phyloP scores from a whole-genome alignment of 2,888 invertebrate species.

The Meghimatium bilineatum region DNA sequence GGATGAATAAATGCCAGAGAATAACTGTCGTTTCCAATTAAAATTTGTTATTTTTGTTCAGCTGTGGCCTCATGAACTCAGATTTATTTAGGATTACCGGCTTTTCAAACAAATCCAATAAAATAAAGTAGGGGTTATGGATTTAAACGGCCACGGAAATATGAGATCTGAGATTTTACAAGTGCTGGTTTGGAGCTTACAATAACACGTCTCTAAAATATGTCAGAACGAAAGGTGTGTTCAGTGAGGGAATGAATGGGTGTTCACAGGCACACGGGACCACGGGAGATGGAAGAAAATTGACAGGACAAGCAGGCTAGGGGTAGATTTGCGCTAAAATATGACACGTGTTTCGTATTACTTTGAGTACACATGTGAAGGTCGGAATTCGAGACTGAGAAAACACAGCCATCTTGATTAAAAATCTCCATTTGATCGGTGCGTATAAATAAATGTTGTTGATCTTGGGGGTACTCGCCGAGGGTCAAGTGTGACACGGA shows the following conservation, averaged over 20 bases:
- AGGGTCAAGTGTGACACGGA: background rate
- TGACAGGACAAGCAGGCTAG: background rate
- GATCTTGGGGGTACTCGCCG: background rate
- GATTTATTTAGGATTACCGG: background rate
- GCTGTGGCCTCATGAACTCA: background rate
- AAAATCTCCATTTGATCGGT: constrained; percentile 11
- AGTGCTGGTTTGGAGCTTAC: background rate
- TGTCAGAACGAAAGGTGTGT: background rate
- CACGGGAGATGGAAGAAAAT: background rate
- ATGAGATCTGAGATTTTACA: background rate
- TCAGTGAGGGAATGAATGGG: background rate
- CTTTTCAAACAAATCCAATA: background rate
- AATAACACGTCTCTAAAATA: background rate
- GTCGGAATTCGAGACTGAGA: background rate
- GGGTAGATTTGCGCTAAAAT: constrained; percentile 18
- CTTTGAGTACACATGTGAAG: constrained; percentile 10
- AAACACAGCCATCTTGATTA: constrained; percentile 18
- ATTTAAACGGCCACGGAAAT: background rate
- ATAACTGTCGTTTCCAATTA: background rate
- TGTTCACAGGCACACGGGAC: background rate
- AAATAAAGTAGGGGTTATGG: background rate
- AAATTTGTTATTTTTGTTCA: background rate
- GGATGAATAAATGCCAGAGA: background rate
- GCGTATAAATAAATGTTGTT: constrained; percentile 18
- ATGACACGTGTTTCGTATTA: constrained; percentile 16